Evolutionary conservation across 2,797 vertebrate genomes (phyloP), one percentile per base, ranked within the genome.

Genomic region (Erithacus rubecula): DNA sequence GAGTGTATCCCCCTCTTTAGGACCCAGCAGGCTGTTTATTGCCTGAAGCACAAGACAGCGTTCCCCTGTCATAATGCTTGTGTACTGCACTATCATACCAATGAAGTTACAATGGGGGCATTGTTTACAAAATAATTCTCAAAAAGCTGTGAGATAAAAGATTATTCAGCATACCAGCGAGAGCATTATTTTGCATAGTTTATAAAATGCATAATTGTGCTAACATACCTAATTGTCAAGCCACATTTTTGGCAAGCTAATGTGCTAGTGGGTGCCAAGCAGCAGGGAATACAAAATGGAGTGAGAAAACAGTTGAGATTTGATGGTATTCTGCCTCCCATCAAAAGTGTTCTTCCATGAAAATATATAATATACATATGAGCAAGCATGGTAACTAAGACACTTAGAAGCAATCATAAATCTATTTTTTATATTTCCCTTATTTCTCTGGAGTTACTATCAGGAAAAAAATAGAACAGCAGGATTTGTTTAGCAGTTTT

Each of bases 221-320:
- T 92, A 93, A 93, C 41, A 34, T 36, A 90, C 56, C 78, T 83
- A 93, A 95, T 90, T 83, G 71, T 58, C 49, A 65, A 94, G 52
- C 70, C 60, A 67, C 44, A n/a, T 32, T 76, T 91, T 79, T 95
- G 94, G 94, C 86, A 87, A 83, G 64, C 49, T 76, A 71, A 80
- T 0, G 0, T 49, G 46, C 0, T 3, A 92, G 30, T 44, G 56
- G 20, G 46, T 93, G 92, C 90, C 95, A 95, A 96, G 67, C 78
- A 83, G 75, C 56, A 92, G 81, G 43, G 64, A 92, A 92, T 71
- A 68, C 65, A 89, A 94, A 95, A 89, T 18, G 44, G 71, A 95
- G 43, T 27, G 36, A 67, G 75, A 93, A 94, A 89, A 41, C 14
- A 21, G 13, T 53, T 60, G 68, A 87, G 75, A 85, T 89, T 51